Percentiles rank a stretch among this genome's conserved stretches.
phyloP scores from a whole-genome alignment of 2,113 vertebrate genomes.

The Lepisosteus osseus region DNA sequence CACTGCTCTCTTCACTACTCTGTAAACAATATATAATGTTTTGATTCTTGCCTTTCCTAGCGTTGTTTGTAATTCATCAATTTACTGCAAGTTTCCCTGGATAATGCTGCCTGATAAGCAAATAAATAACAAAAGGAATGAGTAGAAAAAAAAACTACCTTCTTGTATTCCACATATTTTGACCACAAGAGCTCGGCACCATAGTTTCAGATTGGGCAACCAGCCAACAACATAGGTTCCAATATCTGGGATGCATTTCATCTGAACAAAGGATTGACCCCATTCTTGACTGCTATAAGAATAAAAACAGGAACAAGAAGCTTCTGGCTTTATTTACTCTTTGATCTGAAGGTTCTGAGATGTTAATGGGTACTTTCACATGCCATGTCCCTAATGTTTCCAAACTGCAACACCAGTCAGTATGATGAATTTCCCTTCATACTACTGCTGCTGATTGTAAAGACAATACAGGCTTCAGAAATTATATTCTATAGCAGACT shows the following conservation, averaged over 20 bases:
- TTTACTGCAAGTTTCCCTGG: too few relatives aligned
- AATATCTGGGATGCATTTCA: conserved; percentile 60
- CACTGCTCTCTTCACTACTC: too few relatives aligned
- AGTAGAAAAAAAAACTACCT: conserved; percentile 32
- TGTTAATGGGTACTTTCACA: not conserved
- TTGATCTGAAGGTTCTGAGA: not conserved
- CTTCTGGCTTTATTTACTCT: not conserved
- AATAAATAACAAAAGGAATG: too few relatives aligned
- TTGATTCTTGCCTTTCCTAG: too few relatives aligned
- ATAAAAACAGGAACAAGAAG: conserved; percentile 11
- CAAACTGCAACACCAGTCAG: not conserved
- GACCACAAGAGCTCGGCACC: conserved; percentile 60
- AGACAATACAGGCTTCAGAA: too few relatives aligned
- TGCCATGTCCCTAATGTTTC: too few relatives aligned
- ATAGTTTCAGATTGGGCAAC: conserved; percentile 50
- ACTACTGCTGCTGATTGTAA: too few relatives aligned
- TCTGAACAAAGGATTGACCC: conserved; percentile 45
- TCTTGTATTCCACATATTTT: conserved; percentile 58
- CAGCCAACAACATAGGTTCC: conserved; percentile 54
- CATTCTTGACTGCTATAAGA: conserved; percentile 41
- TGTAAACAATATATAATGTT: too few relatives aligned
- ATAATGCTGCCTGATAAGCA: too few relatives aligned
- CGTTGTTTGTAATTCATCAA: too few relatives aligned
- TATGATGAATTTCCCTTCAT: not conserved
- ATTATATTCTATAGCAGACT: too few relatives aligned